Evolutionary conservation across 2,797 vertebrate species (phyloP).

Genomic region (Dipus sagitta): DNA sequence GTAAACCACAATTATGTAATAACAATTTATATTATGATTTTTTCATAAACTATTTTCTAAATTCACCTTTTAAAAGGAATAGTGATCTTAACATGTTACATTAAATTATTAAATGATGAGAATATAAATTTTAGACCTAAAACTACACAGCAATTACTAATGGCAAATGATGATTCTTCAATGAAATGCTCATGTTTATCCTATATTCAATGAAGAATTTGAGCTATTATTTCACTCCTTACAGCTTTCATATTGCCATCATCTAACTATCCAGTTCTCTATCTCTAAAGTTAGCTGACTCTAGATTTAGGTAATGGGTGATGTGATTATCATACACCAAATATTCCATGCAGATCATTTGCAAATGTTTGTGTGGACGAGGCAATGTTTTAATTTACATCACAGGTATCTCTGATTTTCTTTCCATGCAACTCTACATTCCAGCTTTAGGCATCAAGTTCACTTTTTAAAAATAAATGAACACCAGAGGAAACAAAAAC

Average conservation of each 20-base stretch:
- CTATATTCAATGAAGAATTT: slow-evolving; percentile 17
- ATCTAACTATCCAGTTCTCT: slow-evolving; percentile 49
- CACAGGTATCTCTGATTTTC: slow-evolving; percentile 52
- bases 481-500: not conserved
- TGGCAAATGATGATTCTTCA: not conserved
- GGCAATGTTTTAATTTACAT: slow-evolving; percentile 39
- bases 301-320: slow-evolving; percentile 55
- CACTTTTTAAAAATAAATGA: not conserved
- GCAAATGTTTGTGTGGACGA: slow-evolving; percentile 62
- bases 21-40: no score
- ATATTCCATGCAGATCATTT: slow-evolving; percentile 71
- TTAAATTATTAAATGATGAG: not conserved
- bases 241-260: slow-evolving; percentile 40
- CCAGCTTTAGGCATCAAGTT: not conserved
- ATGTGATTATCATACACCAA: slow-evolving; percentile 56
- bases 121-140: not conserved
- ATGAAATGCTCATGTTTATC: not conserved
- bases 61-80: no score
- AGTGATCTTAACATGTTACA: not conserved
- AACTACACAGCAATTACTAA: not conserved
- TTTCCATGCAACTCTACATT: slow-evolving; percentile 19
- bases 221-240: slow-evolving; percentile 26
- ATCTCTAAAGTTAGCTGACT: not conserved
- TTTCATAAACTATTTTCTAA: no score
- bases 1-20: no score